phyloP scores from a whole-genome alignment of 2,113 vertebrate genomes.

The Pleuronectes platessa region DNA sequence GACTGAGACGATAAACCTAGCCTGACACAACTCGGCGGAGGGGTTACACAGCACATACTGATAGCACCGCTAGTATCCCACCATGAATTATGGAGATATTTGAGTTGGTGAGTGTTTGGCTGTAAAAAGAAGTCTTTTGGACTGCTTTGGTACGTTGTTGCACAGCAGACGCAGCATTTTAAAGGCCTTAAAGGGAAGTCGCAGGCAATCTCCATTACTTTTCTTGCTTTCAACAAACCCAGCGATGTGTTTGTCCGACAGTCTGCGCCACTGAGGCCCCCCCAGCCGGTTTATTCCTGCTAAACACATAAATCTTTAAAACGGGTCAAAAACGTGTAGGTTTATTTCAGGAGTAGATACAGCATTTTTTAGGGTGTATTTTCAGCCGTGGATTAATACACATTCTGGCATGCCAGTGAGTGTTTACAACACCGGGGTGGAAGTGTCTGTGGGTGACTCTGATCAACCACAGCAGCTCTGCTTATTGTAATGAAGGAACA shows the following conservation, averaged over 20 bases:
- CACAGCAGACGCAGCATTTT: constrained; percentile 29
- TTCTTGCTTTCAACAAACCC: constrained; percentile 19
- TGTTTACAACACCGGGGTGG: neutral
- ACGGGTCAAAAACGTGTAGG: constrained; percentile 7
- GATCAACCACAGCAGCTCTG: neutral
- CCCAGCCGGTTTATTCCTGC: neutral
- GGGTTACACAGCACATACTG: constrained; percentile 63
- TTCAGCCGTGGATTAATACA: constrained; percentile 13
- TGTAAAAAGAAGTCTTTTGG: constrained; percentile 12
- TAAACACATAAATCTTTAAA: constrained; percentile 15
- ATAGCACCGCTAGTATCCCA: constrained; percentile 32
- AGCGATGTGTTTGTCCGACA: constrained; percentile 5
- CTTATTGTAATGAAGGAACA: constrained; percentile 6
- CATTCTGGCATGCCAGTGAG: constrained; percentile 1
- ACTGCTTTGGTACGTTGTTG: constrained; percentile 33
- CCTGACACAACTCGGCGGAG: constrained; percentile 57
- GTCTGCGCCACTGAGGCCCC: constrained; percentile 1
- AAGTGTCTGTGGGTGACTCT: neutral
- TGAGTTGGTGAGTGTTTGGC: constrained; percentile 45
- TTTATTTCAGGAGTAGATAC: neutral
- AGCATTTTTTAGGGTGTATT: constrained; percentile 9
- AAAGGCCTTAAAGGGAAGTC: constrained; percentile 34
- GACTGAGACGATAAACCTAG: constrained; percentile 63
- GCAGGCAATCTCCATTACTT: neutral
- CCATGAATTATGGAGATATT: constrained; percentile 66